Conservation (phyloP, 1,140 invertebrate species). For the Apis laboriosa region DNA sequence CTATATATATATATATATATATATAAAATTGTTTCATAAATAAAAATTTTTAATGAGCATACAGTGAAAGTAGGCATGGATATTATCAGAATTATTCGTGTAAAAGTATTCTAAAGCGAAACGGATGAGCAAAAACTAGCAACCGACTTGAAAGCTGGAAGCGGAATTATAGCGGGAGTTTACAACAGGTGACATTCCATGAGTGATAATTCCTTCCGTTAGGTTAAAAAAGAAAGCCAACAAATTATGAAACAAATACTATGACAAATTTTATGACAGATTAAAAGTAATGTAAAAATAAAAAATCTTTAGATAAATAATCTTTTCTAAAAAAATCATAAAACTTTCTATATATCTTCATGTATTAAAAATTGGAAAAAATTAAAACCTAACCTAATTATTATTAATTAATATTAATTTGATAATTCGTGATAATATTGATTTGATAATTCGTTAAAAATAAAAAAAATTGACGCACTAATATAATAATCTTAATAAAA, state of each 20-base stretch:
- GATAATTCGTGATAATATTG: too few species aligned
- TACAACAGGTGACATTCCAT: conserved; percentile 21
- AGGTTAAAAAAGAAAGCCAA: conserved; percentile 6
- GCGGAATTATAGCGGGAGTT: conserved; percentile 2
- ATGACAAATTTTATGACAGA: not conserved
- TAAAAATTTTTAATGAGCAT: not conserved
- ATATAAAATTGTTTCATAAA: not conserved
- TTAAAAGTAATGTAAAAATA: too few species aligned
- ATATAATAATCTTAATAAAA: too few species aligned
- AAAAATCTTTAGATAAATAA: too few species aligned
- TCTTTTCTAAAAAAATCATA: too few species aligned
- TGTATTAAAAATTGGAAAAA: too few species aligned
- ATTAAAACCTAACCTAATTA: too few species aligned
- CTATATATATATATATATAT: not conserved
- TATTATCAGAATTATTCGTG: not conserved
- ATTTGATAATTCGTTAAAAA: too few species aligned
- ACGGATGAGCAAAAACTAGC: not conserved
- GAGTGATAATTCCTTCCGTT: conserved; percentile 11
- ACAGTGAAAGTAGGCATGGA: conserved; percentile 4
- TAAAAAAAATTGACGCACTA: too few species aligned
- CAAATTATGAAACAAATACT: not conserved
- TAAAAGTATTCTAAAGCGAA: not conserved
- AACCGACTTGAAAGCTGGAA: conserved; percentile 28
- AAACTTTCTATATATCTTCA: too few species aligned
- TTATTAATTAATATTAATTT: too few species aligned